Conservation (phyloP, 1,140 invertebrate species). For the Lanistes nyassanus region DNA sequence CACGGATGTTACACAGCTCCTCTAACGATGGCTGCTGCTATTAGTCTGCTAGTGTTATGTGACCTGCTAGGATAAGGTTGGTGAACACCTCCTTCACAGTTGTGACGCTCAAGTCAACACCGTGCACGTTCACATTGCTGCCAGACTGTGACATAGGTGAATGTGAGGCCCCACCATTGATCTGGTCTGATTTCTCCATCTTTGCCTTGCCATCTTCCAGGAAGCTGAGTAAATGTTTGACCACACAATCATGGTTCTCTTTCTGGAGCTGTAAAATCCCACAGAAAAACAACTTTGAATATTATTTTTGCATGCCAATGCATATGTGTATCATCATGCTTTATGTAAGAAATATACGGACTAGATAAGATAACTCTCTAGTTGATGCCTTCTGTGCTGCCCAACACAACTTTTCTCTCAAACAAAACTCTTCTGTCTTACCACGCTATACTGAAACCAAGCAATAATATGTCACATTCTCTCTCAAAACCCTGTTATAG, state of each 20-base stretch:
- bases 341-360: no score
- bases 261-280: conserved; percentile 11
- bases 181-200: no score
- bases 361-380: no score
- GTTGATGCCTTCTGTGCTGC: no score
- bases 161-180: background rate
- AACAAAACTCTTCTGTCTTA: no score
- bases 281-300: background rate
- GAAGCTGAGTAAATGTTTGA: conserved; percentile 26
- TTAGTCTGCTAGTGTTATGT: background rate
- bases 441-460: no score
- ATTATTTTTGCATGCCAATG: background rate
- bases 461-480: no score
- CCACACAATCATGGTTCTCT: conserved; percentile 31
- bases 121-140: background rate
- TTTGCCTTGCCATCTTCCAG: background rate
- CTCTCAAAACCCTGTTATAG: no score
- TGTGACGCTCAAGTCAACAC: conserved; percentile 34
- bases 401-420: no score
- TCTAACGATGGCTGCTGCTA: no score
- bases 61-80: conserved; percentile 58
- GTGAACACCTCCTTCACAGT: conserved; percentile 57
- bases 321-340: no score
- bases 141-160: background rate
- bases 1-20: no score